Evolutionary conservation across 2,797 vertebrate species (phyloP).

Genomic region (Podargus strigoides): DNA sequence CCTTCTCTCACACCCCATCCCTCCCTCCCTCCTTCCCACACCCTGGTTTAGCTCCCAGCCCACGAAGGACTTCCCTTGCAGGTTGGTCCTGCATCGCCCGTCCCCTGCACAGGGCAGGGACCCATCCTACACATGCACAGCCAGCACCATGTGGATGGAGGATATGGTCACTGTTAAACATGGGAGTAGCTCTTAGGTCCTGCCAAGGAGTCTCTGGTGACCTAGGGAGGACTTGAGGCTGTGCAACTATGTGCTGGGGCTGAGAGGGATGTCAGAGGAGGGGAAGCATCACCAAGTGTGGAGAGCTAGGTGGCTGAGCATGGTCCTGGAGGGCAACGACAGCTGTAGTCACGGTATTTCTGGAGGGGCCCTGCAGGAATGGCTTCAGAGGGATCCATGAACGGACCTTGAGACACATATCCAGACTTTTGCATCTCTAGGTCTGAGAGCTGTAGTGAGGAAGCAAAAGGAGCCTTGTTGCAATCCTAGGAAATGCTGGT

Average conservation of each 20-base stretch:
- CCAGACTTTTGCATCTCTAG: neutral
- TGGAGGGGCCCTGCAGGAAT: neutral
- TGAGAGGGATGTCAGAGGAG: neutral
- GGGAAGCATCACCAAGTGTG: neutral
- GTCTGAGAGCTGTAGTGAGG: neutral
- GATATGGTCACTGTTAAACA: rapidly evolving
- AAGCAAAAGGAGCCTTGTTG: neutral
- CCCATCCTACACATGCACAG: neutral
- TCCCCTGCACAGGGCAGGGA: neutral
- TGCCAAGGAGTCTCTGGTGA: neutral
- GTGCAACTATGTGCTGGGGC: neutral
- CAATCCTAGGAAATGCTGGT: neutral
- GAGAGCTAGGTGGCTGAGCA: neutral
- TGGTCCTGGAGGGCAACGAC: neutral
- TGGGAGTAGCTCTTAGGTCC: neutral
- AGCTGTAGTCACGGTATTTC: neutral
- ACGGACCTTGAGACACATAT: neutral
- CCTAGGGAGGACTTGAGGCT: rapidly evolving
- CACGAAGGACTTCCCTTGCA: neutral
- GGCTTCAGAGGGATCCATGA: neutral
- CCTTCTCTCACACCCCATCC: neutral
- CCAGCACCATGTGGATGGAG: neutral
- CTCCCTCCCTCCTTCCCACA: neutral
- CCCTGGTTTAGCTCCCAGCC: neutral
- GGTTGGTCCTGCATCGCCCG: neutral